Evolutionary conservation across 2,888 invertebrate genomes (phyloP).

Genomic region (Taphrorychus bicolor): DNA sequence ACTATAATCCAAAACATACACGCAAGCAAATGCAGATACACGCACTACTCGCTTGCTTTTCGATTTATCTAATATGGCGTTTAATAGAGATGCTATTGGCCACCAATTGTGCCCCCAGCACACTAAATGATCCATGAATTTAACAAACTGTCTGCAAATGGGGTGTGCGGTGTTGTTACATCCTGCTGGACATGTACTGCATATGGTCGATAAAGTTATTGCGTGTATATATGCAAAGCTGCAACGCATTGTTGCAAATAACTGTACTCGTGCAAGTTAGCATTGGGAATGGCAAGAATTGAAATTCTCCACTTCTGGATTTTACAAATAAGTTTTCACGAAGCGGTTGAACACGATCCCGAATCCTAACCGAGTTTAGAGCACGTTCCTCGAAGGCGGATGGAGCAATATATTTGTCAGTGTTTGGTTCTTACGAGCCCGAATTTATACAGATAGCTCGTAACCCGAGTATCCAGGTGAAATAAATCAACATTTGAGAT

Average conservation of each 20-base stretch:
- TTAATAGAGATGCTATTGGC: slow-evolving; percentile 16
- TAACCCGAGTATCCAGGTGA: not conserved
- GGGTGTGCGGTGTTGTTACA: slow-evolving; percentile 14
- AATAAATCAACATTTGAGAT: not conserved
- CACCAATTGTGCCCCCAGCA: slow-evolving; percentile 12
- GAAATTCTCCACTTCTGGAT: slow-evolving; percentile 7
- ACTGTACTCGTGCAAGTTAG: too few relatives aligned
- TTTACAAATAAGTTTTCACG: slow-evolving; percentile 9
- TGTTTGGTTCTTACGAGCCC: slow-evolving; percentile 4
- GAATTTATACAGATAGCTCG: slow-evolving; percentile 14
- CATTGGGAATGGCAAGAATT: not conserved
- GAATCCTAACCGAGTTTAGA: slow-evolving; percentile 3
- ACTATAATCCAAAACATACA: not conserved
- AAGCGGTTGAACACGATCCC: slow-evolving; percentile 7
- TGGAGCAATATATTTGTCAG: slow-evolving; percentile 25
- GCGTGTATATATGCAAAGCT: not conserved
- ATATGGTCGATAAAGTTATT: not conserved
- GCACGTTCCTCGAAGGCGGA: slow-evolving; percentile 11
- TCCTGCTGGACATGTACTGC: slow-evolving; percentile 3
- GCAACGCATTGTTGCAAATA: too few relatives aligned
- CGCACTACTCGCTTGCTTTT: not conserved
- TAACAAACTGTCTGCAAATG: slow-evolving; percentile 21
- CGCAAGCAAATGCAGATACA: not conserved
- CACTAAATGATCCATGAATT: slow-evolving; percentile 22
- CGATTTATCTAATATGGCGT: slow-evolving; percentile 16